Evolutionary conservation across 2,888 invertebrate species (phyloP).

Genomic region (Cacoxenus indagator): DNA sequence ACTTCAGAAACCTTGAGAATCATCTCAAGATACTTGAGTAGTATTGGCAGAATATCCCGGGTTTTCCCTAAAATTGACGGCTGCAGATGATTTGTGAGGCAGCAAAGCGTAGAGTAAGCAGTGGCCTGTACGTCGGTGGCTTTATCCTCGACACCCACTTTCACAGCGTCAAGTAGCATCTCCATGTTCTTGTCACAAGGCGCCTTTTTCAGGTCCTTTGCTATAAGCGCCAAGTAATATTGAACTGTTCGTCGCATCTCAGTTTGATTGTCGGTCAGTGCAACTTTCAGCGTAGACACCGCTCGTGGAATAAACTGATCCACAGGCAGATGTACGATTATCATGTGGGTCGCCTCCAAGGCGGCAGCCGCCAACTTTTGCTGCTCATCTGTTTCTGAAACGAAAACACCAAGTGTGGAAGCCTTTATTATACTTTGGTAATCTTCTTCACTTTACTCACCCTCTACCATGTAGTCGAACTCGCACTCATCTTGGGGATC

Average conservation of each 20-base stretch:
- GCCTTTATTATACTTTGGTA: too few species aligned
- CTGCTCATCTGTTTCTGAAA: background rate
- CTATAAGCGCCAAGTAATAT: background rate
- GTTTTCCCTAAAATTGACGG: slow-evolving; percentile 28
- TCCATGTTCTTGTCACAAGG: background rate
- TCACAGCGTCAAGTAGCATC: slow-evolving; percentile 16
- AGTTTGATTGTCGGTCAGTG: background rate
- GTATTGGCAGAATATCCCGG: slow-evolving; percentile 15
- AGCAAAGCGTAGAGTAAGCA: slow-evolving; percentile 17
- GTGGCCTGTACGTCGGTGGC: slow-evolving; percentile 3
- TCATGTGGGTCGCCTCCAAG: background rate
- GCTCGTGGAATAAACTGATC: background rate
- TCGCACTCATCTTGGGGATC: background rate
- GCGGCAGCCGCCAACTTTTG: background rate
- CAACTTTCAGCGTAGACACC: background rate
- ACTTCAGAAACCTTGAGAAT: background rate
- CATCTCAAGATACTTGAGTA: slow-evolving; percentile 7
- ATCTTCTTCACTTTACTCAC: background rate
- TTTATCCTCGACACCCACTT: slow-evolving; percentile 21
- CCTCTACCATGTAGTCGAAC: background rate
- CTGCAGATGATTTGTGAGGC: slow-evolving; percentile 26
- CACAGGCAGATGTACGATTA: background rate
- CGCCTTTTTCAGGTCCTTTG: background rate
- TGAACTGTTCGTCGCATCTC: background rate
- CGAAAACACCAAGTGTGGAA: too few species aligned